These are phyloP conservation scores for Fregata magnificens DNA, from an alignment of 2,113 vertebrate genomes.

Conservation along the genomic window DNA sequence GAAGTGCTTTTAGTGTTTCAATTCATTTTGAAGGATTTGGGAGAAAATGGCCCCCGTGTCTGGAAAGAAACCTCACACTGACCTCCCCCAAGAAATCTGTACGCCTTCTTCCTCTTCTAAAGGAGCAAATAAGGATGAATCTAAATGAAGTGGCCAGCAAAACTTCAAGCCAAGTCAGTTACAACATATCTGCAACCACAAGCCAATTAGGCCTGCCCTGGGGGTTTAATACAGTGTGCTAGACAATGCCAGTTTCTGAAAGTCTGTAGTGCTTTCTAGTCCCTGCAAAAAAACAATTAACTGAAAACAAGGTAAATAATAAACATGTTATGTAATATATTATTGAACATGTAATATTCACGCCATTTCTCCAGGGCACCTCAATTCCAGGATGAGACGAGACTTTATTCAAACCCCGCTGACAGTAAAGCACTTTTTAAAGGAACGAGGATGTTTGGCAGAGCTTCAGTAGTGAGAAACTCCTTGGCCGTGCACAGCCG, in stretches of 20 bases:
- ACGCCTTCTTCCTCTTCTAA: neutral
- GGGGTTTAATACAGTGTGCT: neutral
- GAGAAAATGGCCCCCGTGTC: neutral
- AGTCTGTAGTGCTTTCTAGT: neutral
- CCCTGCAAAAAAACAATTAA: neutral
- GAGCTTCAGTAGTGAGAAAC: neutral
- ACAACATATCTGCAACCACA: slow-evolving; percentile 21
- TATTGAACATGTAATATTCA: neutral
- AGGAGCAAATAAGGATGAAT: neutral
- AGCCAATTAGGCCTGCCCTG: slow-evolving; percentile 1
- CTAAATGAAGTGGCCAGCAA: neutral
- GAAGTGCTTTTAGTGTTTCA: neutral
- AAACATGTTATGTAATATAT: neutral
- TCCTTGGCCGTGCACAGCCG: neutral
- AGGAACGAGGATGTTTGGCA: neutral
- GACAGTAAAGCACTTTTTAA: neutral
- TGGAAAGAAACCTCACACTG: neutral
- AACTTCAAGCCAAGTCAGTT: slow-evolving; percentile 15
- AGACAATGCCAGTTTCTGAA: neutral
- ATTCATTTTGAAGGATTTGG: neutral
- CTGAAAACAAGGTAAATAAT: slow-evolving; percentile 26
- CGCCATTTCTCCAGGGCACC: neutral
- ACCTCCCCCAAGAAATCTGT: neutral
- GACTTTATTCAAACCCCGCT: neutral
- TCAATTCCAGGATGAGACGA: neutral